Percentiles rank a stretch among this genome's conserved stretches.
Evolutionary conservation across 1,140 invertebrate species (phyloP).

Genomic region (Ceratitis capitata): DNA sequence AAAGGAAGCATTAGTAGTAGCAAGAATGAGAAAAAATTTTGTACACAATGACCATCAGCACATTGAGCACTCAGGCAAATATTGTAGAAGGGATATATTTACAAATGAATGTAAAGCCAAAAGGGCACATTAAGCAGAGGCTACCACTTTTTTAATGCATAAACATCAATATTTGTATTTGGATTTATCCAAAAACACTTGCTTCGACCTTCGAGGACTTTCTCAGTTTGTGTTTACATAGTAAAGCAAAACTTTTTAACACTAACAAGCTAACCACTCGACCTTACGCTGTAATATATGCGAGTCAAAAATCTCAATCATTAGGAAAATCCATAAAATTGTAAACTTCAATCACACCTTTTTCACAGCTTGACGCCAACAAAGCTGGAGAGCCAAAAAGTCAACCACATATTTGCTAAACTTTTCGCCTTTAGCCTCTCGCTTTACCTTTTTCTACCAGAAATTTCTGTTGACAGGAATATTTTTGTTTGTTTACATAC

Average conservation of each 20-base stretch:
- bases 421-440: neutral
- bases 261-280: neutral
- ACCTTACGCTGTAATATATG: neutral
- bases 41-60: neutral
- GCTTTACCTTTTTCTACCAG: neutral
- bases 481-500: neutral
- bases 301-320: neutral
- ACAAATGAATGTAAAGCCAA: neutral
- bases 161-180: slow-evolving; percentile 1
- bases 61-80: neutral
- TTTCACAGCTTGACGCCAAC: neutral
- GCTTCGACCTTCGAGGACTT: neutral
- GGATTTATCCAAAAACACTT: neutral
- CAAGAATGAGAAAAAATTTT: no score
- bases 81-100: neutral
- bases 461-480: neutral
- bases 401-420: slow-evolving; percentile 22
- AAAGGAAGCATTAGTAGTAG: no score
- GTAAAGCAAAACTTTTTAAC: neutral
- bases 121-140: no score
- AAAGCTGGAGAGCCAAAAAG: neutral
- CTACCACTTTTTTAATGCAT: neutral
- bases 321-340: neutral
- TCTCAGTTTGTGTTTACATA: neutral
- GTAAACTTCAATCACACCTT: slow-evolving; percentile 1